These are phyloP conservation scores for Hydroisotoma schaefferi DNA, from an alignment of 2,888 invertebrate genomes.

Conservation along the genomic window DNA sequence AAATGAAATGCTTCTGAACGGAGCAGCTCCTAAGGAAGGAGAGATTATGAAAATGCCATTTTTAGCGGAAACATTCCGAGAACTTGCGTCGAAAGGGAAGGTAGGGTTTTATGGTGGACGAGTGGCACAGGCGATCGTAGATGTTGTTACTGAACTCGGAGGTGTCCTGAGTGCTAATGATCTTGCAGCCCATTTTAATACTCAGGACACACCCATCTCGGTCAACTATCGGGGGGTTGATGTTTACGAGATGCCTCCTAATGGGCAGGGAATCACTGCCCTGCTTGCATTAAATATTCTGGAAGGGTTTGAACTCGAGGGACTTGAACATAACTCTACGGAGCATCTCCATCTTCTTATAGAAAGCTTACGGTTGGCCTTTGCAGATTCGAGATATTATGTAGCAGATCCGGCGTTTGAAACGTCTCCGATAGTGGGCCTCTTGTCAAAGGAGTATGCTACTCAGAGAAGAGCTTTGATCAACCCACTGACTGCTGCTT, in stretches of 20 bases:
- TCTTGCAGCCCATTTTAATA: slow-evolving; percentile 31
- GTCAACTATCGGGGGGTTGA: slow-evolving; percentile 44
- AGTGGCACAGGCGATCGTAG: slow-evolving; percentile 42
- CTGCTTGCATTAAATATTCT: slow-evolving; percentile 52
- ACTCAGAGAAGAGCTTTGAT: slow-evolving; percentile 50
- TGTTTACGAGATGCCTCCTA: slow-evolving; percentile 53
- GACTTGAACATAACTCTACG: slow-evolving; percentile 51
- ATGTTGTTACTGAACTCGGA: slow-evolving; percentile 34
- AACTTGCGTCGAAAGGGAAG: slow-evolving; percentile 36
- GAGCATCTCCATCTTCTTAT: slow-evolving; percentile 53
- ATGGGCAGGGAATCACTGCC: slow-evolving; percentile 51
- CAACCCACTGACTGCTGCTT: slow-evolving; percentile 25
- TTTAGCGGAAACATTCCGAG: slow-evolving; percentile 39
- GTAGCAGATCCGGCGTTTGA: slow-evolving; percentile 51
- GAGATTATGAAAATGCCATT: slow-evolving; percentile 50
- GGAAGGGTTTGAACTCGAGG: slow-evolving; percentile 51
- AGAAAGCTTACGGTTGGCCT: slow-evolving; percentile 52
- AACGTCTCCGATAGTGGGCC: slow-evolving; percentile 49
- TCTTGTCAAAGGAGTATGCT: slow-evolving; percentile 52
- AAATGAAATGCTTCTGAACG: slow-evolving; percentile 51
- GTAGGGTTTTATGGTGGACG: slow-evolving; percentile 41
- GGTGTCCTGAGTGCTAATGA: slow-evolving; percentile 38
- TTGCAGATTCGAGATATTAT: slow-evolving; percentile 51
- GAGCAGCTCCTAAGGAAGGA: slow-evolving; percentile 51
- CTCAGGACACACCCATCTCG: slow-evolving; percentile 38